Evolutionary conservation across 2,113 vertebrate species (phyloP).

Genomic region (Ariopsis seemanni): DNA sequence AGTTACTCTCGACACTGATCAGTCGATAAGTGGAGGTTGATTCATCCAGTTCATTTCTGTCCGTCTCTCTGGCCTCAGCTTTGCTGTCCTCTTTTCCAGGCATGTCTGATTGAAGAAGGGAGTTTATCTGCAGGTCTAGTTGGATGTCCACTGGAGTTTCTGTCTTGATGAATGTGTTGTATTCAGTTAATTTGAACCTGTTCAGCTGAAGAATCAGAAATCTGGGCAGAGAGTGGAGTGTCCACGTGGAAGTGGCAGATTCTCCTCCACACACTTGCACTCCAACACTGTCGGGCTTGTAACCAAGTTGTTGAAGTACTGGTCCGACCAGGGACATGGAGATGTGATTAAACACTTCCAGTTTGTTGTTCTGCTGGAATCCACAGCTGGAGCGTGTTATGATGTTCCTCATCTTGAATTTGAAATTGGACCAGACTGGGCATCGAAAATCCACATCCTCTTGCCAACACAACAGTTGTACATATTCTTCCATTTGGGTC

Average conservation of each 20-base stretch:
- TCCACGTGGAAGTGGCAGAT: not conserved
- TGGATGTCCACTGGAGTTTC: no score
- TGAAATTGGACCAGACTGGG: slow-evolving; percentile 11
- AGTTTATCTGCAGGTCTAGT: no score
- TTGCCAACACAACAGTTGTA: not conserved
- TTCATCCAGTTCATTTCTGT: no score
- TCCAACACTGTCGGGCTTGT: not conserved
- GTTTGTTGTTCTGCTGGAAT: not conserved
- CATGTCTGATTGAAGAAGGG: no score
- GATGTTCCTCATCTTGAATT: not conserved
- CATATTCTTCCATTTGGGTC: not conserved
- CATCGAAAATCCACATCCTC: not conserved
- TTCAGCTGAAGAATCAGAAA: not conserved
- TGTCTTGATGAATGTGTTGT: no score
- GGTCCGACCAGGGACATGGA: not conserved
- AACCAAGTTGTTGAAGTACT: not conserved
- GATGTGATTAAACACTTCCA: not conserved
- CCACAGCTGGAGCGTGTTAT: slow-evolving; percentile 14
- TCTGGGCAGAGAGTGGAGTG: not conserved
- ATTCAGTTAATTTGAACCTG: no score
- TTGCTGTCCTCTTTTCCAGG: no score
- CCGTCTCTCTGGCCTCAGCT: no score
- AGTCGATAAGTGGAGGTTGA: no score
- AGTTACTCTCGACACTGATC: no score
- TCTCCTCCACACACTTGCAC: not conserved